Evolutionary conservation across 2,888 invertebrate species (phyloP).

Genomic region (Tetragnatha montana): DNA sequence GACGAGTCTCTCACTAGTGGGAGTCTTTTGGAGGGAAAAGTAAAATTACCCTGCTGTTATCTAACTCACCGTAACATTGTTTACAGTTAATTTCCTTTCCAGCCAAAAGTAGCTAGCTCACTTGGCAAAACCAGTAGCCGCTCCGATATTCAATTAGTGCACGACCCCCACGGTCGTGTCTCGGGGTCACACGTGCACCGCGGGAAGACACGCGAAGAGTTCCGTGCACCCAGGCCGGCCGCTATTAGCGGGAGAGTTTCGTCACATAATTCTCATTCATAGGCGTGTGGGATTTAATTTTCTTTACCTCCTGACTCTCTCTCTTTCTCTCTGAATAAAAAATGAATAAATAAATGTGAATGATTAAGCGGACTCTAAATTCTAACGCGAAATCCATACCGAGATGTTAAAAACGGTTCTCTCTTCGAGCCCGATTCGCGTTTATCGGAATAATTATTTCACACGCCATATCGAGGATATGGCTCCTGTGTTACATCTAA

Average conservation of each 20-base stretch:
- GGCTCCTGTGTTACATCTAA: slow-evolving; percentile 19
- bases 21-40: too few relatives aligned
- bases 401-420: slow-evolving; percentile 25
- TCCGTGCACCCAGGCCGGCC: slow-evolving; percentile 22
- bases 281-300: slow-evolving; percentile 66
- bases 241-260: slow-evolving; percentile 54
- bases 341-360: slow-evolving; percentile 26
- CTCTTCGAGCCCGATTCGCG: slow-evolving; percentile 48
- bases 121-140: neutral
- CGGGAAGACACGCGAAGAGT: slow-evolving; percentile 56
- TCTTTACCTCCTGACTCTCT: slow-evolving; percentile 5
- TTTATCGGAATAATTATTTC: slow-evolving; percentile 62
- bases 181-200: slow-evolving; percentile 59
- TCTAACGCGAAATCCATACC: slow-evolving; percentile 24
- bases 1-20: too few relatives aligned
- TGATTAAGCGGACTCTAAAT: slow-evolving; percentile 43
- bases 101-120: neutral
- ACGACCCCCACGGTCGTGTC: slow-evolving; percentile 28
- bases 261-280: slow-evolving; percentile 68
- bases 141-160: slow-evolving; percentile 17
- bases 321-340: neutral
- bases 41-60: too few relatives aligned
- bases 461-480: slow-evolving; percentile 26
- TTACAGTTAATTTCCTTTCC: too few relatives aligned
- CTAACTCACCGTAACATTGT: too few relatives aligned